phyloP scores from a whole-genome alignment of 2,888 invertebrate genomes.

The Cheilosia impressa region DNA sequence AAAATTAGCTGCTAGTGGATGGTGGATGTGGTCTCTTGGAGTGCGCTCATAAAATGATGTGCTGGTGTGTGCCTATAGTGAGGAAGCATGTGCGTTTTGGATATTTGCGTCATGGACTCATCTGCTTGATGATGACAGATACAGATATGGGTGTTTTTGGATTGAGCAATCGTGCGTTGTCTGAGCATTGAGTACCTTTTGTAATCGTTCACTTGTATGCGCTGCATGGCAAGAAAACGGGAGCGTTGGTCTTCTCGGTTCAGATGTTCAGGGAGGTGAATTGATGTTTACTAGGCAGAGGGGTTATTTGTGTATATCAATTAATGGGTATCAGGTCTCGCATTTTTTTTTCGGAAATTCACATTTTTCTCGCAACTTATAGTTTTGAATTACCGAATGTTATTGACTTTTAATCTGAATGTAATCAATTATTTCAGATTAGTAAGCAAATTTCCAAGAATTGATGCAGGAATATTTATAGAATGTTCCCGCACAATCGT shows the following conservation, averaged over 20 bases:
- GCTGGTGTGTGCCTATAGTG: neutral
- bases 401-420: too few relatives aligned
- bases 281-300: slow-evolving; percentile 25
- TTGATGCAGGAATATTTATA: too few relatives aligned
- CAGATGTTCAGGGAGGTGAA: slow-evolving; percentile 48
- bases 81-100: slow-evolving; percentile 43
- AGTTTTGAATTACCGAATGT: too few relatives aligned
- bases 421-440: too few relatives aligned
- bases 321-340: neutral
- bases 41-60: slow-evolving; percentile 13
- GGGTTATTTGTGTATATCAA: neutral
- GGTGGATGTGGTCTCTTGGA: slow-evolving; percentile 59
- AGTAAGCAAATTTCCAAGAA: too few relatives aligned
- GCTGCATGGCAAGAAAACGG: neutral
- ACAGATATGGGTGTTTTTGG: neutral
- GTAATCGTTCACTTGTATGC: slow-evolving; percentile 9
- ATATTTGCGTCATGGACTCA: slow-evolving; percentile 65
- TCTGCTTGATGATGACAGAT: slow-evolving; percentile 32
- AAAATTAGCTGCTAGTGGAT: slow-evolving; percentile 56
- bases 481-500: too few relatives aligned
- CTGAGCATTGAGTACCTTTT: slow-evolving; percentile 30
- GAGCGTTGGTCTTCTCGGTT: slow-evolving; percentile 32
- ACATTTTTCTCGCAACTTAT: neutral
- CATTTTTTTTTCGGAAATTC: neutral
- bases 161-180: slow-evolving; percentile 29